A percentile compares a stretch with the other conserved stretches of the same genome.
phyloP scores from a whole-genome alignment of 2,797 vertebrate species.

The Eulemur albifrons region DNA sequence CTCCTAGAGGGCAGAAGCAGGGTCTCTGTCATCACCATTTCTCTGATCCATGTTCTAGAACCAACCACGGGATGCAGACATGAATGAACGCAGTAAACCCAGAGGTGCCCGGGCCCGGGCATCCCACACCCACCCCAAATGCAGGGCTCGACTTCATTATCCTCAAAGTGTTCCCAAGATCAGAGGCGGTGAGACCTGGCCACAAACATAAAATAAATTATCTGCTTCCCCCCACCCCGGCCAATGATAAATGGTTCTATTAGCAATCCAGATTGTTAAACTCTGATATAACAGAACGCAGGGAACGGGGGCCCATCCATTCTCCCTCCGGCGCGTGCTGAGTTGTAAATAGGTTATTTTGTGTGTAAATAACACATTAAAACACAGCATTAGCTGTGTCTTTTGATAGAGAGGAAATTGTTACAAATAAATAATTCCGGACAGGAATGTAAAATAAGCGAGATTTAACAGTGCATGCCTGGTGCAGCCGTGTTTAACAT shows the following conservation, averaged over 20 bases:
- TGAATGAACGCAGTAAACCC: background rate
- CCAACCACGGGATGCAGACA: background rate
- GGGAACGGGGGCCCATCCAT: conserved; percentile 90
- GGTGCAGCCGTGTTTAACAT: conserved; percentile 91
- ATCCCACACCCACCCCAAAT: conserved; percentile 76
- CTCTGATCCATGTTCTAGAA: background rate
- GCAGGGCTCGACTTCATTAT: conserved; percentile 85
- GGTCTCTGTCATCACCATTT: background rate
- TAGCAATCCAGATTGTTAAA: conserved; percentile 99
- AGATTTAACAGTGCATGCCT: conserved; percentile 89
- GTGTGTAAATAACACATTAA: conserved; percentile 99
- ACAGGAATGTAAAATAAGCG: conserved; percentile 93
- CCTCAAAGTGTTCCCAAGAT: conserved; percentile 90
- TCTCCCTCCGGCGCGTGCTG: conserved; percentile 86
- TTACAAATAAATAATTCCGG: conserved; percentile 95
- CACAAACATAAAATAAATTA: conserved; percentile 92
- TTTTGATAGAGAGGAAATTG: conserved; percentile 95
- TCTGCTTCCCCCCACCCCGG: conserved; percentile 52
- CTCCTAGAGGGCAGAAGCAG: background rate
- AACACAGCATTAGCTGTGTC: conserved; percentile 94
- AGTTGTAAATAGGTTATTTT: conserved; percentile 95
- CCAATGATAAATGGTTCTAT: conserved; percentile 99
- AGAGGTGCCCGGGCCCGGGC: background rate
- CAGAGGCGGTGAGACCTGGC: conserved; percentile 90
- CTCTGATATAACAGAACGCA: conserved; percentile 94